Percentiles rank a stretch among this genome's conserved stretches.
Evolutionary conservation across 2,113 vertebrate genomes (phyloP).

Genomic region (Psephotus haematonotus): DNA sequence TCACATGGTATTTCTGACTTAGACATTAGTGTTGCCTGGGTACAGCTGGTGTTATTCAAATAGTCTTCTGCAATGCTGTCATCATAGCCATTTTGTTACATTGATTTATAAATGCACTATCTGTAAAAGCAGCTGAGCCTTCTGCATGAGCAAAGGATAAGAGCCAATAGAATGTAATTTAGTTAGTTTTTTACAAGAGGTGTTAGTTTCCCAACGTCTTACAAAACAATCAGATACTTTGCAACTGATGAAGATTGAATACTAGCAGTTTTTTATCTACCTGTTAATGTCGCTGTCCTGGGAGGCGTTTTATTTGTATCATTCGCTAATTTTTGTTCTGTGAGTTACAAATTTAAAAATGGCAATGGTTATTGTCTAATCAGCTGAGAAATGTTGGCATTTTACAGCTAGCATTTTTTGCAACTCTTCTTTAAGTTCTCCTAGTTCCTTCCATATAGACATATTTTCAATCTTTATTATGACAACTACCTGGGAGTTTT

Average conservation of each 20-base stretch:
- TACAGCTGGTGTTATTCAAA: not conserved
- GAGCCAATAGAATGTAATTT: not conserved
- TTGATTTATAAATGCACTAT: slow-evolving; percentile 41
- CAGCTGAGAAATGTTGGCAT: not conserved
- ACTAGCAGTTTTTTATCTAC: not conserved
- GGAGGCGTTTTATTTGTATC: not conserved
- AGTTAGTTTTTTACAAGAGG: not conserved
- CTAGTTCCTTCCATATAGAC: not conserved
- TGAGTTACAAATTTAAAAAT: not conserved
- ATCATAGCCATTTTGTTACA: not conserved
- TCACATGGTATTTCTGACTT: not conserved
- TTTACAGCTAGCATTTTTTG: not conserved
- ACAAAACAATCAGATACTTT: not conserved
- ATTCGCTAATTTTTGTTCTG: not conserved
- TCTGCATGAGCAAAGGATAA: not conserved
- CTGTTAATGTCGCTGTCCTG: not conserved
- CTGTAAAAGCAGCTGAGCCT: slow-evolving; percentile 12
- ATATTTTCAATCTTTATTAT: not conserved
- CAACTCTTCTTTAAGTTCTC: not conserved
- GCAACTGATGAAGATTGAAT: not conserved
- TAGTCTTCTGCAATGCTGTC: not conserved
- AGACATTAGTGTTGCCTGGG: not conserved
- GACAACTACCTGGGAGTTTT: not conserved
- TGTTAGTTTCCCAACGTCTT: slow-evolving; percentile 22
- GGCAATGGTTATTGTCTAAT: not conserved